phyloP scores from a whole-genome alignment of 2,888 invertebrate genomes.

The Lottia scabra region DNA sequence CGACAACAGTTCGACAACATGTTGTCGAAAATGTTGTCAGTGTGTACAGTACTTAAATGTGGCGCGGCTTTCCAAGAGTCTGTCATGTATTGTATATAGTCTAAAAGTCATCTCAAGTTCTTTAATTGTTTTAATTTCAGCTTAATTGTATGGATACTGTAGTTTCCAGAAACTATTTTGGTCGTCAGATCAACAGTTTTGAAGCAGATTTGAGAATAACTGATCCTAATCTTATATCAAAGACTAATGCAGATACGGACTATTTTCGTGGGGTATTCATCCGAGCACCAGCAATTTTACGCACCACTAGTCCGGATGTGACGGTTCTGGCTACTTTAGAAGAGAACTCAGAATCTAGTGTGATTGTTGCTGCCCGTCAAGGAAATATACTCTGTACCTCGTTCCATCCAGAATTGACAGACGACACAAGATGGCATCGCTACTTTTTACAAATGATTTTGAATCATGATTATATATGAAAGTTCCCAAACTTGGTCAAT shows the following conservation, averaged over 20 bases:
- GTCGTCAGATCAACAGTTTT: constrained; percentile 56
- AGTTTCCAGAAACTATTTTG: constrained; percentile 55
- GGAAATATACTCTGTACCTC: constrained; percentile 53
- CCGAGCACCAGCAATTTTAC: constrained; percentile 54
- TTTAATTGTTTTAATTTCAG: constrained; percentile 31
- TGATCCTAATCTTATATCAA: constrained; percentile 23
- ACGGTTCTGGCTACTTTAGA: constrained; percentile 43
- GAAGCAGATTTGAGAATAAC: constrained; percentile 42
- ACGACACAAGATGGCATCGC: constrained; percentile 55
- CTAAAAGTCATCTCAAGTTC: too few relatives aligned
- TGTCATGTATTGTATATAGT: too few relatives aligned
- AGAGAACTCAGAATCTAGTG: constrained; percentile 25
- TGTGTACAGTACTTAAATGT: too few relatives aligned
- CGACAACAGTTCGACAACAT: too few relatives aligned
- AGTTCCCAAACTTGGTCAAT: too few relatives aligned
- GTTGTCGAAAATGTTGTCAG: too few relatives aligned
- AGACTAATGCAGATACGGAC: constrained; percentile 18
- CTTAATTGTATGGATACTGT: constrained; percentile 48
- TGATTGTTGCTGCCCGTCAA: constrained; percentile 55
- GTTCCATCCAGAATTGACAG: constrained; percentile 62
- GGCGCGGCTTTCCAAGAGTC: too few relatives aligned
- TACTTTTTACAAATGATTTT: constrained; percentile 49
- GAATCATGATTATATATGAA: background rate
- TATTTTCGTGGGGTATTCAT: constrained; percentile 54
- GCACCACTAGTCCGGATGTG: constrained; percentile 37